A percentile compares a stretch with the other conserved stretches of the same genome.
These are phyloP conservation scores for Pangasius krempfi DNA, from an alignment of 2,797 vertebrate genomes.

Conservation along the genomic window DNA sequence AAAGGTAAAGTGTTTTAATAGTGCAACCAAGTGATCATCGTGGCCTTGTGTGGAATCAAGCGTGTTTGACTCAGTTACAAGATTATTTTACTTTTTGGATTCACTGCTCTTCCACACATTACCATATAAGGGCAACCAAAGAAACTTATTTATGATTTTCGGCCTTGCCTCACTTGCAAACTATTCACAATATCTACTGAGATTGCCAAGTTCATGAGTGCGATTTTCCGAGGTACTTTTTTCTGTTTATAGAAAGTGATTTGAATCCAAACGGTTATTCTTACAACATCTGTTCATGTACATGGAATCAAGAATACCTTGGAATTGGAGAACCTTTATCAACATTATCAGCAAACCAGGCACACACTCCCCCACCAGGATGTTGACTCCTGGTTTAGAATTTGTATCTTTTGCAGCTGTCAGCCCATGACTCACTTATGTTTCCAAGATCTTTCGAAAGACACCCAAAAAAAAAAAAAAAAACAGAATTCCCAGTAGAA, in stretches of 20 bases:
- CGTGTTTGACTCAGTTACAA: background rate
- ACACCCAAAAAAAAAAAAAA: conserved; percentile 49
- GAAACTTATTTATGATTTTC: conserved; percentile 41
- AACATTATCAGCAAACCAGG: conserved; percentile 49
- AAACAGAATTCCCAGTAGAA: conserved; percentile 52
- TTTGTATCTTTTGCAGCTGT: conserved; percentile 42
- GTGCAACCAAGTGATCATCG: background rate
- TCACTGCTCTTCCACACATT: background rate
- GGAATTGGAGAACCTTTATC: conserved; percentile 39
- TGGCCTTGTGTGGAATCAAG: conserved; percentile 23
- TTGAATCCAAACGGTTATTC: conserved; percentile 36
- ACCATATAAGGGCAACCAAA: conserved; percentile 37
- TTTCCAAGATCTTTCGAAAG: conserved; percentile 48
- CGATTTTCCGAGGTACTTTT: conserved; percentile 22
- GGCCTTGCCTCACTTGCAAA: conserved; percentile 26
- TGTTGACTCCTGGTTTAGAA: conserved; percentile 32
- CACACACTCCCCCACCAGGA: conserved; percentile 51
- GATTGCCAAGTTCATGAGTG: conserved; percentile 43
- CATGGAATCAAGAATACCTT: conserved; percentile 36
- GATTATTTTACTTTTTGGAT: conserved; percentile 6
- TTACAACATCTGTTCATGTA: conserved; percentile 53
- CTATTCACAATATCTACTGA: conserved; percentile 39
- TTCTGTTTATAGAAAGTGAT: conserved; percentile 43
- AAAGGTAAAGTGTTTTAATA: background rate
- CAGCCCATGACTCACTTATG: conserved; percentile 41